Evolutionary conservation across 2,797 vertebrate genomes (phyloP).

Genomic region (Alca torda): DNA sequence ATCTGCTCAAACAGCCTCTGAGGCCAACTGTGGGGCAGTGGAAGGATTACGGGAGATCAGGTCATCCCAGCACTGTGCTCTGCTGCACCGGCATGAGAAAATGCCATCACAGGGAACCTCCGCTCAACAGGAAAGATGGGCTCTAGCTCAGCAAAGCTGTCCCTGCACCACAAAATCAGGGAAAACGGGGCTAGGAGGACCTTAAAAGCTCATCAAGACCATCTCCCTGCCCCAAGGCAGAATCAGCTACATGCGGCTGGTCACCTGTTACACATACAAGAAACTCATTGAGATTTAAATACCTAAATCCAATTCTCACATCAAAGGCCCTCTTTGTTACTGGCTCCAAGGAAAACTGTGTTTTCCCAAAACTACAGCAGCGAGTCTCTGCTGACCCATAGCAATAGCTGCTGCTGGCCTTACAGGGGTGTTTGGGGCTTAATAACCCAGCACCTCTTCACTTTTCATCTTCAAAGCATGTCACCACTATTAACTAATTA

Average conservation of each 20-base stretch:
- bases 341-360: background rate
- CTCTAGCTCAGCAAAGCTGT: background rate
- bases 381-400: background rate
- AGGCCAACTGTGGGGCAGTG: background rate
- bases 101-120: background rate
- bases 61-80: background rate
- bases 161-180: background rate
- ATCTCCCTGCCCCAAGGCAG: background rate
- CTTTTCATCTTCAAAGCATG: slow-evolving; percentile 42
- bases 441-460: background rate
- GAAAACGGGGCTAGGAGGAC: background rate
- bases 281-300: background rate
- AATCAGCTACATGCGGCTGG: background rate
- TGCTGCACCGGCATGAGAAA: background rate
- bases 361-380: background rate
- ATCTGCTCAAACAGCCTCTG: background rate
- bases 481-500: slow-evolving; percentile 37
- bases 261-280: background rate
- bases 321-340: background rate
- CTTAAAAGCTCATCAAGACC: background rate
- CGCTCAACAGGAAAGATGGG: background rate
- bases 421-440: background rate
- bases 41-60: background rate
- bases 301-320: background rate
- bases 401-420: background rate